A percentile compares a stretch with the other conserved stretches of the same genome.
Conservation (phyloP, 2,113 vertebrate species). For the Seriola rivoliana region DNA sequence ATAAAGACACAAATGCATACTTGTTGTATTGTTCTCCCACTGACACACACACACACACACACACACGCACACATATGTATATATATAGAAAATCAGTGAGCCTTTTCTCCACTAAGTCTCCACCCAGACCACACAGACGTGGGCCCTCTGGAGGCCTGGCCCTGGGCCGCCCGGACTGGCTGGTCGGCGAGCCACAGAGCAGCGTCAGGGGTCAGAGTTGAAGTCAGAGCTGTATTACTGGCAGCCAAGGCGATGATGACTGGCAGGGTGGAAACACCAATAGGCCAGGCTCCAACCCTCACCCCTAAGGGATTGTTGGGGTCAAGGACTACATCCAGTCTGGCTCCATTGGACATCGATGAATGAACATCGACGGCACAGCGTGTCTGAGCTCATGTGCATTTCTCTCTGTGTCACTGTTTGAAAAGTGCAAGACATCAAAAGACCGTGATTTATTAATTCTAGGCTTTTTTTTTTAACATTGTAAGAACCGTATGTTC, state of each 20-base stretch:
- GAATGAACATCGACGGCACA: conserved; percentile 1
- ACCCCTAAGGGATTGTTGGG: conserved; percentile 49
- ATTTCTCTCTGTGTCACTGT: background rate
- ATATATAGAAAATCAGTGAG: conserved; percentile 16
- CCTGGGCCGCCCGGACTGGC: background rate
- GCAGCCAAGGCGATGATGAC: conserved; percentile 62
- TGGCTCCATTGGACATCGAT: conserved; percentile 73
- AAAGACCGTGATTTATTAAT: background rate
- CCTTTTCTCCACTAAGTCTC: conserved; percentile 32
- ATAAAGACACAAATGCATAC: conserved; percentile 41
- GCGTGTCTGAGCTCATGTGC: background rate
- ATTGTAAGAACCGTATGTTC: background rate
- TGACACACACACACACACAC: background rate
- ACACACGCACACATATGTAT: background rate
- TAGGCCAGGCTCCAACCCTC: conserved; percentile 37
- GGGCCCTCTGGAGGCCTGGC: conserved; percentile 46
- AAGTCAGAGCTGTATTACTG: conserved; percentile 63
- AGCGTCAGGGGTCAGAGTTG: conserved; percentile 51
- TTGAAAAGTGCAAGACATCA: background rate
- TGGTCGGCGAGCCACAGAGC: conserved; percentile 9
- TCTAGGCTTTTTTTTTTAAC: background rate
- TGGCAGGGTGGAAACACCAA: conserved; percentile 58
- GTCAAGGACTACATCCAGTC: conserved; percentile 66
- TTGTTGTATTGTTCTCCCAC: conserved; percentile 42
- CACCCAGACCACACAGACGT: conserved; percentile 59